Base-by-base conservation (phyloP, 2,113 vertebrate genomes). In the Rutilus rutilus region DNA sequence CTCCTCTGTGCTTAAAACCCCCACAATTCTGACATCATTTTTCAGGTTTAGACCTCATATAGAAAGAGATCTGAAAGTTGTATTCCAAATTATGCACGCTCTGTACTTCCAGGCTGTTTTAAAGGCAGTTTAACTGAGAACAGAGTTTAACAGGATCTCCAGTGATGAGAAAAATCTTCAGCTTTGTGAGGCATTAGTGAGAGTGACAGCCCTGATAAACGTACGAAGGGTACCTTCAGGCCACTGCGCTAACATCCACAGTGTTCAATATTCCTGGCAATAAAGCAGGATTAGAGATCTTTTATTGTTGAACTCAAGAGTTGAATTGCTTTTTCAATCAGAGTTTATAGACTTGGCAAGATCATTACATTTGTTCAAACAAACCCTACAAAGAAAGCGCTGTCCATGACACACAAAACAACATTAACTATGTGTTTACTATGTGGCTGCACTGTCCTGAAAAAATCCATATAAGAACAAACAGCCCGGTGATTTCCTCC, bases 131-230 rank as follows among this genome's bases (percentile, higher is more conserved):
- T 78, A 78, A 78, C 77, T 71, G 30, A 19, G 74, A 59, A 79
- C 15, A 54, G 62, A 79, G 15, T 69, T 79, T 21, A 79, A 47
- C 92, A 91, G 89, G 91, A 94, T 93, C 93, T 91, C 90, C 90
- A 91, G 92, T 92, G 92, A 94, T 95, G 94, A 94, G 92, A 91
- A 91, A 93, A 93, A 93, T 93, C 92, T 92, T 92, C 90, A 92
- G 88, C 91, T 90, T 85, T 85, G 88, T 91, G 92, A 80, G 85
- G 86, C 27, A 79, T 87, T 79, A 87, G 88, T 11, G 67, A 84
- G 88, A 87, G 83, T 82, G 85, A 85, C 85, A 83, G 86, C 36
- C 81, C 80, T 89, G 84, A 89, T 87, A 85, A 74, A 84, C 92
- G 93, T 87, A 83, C 45, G 88, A 76, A 88, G 87, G 90, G 90